Evolutionary conservation across 2,113 vertebrate genomes (phyloP).

Genomic region (Tor tambroides): DNA sequence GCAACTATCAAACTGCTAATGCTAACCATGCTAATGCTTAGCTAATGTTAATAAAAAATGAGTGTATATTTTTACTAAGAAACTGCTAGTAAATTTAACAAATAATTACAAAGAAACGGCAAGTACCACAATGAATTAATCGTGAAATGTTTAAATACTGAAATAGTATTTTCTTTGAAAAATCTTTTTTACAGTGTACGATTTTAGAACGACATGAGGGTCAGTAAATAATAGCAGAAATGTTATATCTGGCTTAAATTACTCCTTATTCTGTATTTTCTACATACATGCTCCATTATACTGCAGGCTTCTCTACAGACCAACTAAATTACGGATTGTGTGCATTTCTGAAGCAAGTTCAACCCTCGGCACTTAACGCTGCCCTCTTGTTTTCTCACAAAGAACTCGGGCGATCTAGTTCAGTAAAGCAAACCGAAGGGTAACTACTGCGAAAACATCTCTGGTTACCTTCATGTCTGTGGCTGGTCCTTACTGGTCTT

Average conservation of each 20-base stretch:
- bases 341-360: slow-evolving; percentile 39
- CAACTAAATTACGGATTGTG: slow-evolving; percentile 33
- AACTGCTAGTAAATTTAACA: background rate
- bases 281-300: background rate
- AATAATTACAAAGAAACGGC: no score
- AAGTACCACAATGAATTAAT: background rate
- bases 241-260: no score
- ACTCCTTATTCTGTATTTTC: background rate
- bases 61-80: background rate
- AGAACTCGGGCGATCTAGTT: slow-evolving; percentile 53
- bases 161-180: background rate
- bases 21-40: no score
- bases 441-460: slow-evolving; percentile 75
- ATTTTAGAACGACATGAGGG: no score
- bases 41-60: no score
- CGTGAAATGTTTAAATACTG: background rate
- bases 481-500: slow-evolving; percentile 67
- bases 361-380: slow-evolving; percentile 41
- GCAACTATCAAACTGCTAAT: no score
- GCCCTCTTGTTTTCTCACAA: slow-evolving; percentile 61
- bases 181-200: no score
- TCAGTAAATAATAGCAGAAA: no score
- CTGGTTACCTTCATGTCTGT: slow-evolving; percentile 70
- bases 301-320: slow-evolving; percentile 8
- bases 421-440: slow-evolving; percentile 63